Conservation (phyloP, 1,140 invertebrate species). For the Catajapyx aquilonaris region DNA sequence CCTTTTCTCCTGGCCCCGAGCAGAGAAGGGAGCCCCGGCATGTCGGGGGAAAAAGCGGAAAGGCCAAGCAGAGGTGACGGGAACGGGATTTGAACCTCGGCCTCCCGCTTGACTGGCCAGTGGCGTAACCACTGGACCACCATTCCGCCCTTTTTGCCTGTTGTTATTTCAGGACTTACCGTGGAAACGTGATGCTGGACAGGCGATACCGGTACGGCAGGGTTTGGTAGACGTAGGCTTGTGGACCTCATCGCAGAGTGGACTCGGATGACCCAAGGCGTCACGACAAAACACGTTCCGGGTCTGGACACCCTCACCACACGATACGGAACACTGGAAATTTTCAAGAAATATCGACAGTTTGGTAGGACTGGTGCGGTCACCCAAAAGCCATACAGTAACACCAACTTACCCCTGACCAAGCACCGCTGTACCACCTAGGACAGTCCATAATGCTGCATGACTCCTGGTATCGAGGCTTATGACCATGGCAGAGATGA, state of each 20-base stretch:
- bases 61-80: too few relatives aligned
- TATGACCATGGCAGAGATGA: constrained; percentile 46
- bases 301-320: constrained; percentile 60
- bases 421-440: constrained; percentile 57
- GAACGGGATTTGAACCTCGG: too few relatives aligned
- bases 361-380: not conserved
- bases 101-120: too few relatives aligned
- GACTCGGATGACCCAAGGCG: constrained; percentile 23
- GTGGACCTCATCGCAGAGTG: constrained; percentile 24
- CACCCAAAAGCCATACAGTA: not conserved
- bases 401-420: constrained; percentile 54
- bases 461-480: constrained; percentile 50
- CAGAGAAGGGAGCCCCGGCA: too few relatives aligned
- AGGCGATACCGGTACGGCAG: constrained; percentile 43
- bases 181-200: too few relatives aligned
- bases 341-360: constrained; percentile 11
- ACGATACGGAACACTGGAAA: constrained; percentile 62
- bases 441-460: constrained; percentile 68
- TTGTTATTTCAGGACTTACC: too few relatives aligned
- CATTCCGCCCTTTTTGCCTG: too few relatives aligned
- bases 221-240: constrained; percentile 34
- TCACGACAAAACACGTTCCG: constrained; percentile 57
- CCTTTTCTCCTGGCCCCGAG: too few relatives aligned
- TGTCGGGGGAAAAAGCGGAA: too few relatives aligned
- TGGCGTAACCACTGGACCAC: too few relatives aligned